Conservation (phyloP, 2,797 vertebrate species). For the Synanceia verrucosa region DNA sequence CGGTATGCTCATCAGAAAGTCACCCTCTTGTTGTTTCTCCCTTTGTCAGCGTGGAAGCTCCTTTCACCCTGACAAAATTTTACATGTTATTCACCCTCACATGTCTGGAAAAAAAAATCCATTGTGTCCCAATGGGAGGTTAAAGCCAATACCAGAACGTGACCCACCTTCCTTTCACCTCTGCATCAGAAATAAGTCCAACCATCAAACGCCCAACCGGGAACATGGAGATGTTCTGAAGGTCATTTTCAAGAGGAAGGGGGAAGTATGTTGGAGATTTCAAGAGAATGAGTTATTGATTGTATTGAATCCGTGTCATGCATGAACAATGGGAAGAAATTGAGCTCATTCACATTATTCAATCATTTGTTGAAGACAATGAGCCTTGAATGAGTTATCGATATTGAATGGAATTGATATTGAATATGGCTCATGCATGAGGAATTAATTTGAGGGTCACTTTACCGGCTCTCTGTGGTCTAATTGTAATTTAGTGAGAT, state of each 20-base stretch:
- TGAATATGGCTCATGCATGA: conserved; percentile 49
- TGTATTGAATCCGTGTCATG: conserved; percentile 48
- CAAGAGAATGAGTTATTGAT: conserved; percentile 59
- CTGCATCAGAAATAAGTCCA: not conserved
- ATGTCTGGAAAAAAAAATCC: not conserved
- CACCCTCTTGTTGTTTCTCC: not conserved
- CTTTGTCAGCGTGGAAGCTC: too few relatives aligned
- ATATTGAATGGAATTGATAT: conserved; percentile 50
- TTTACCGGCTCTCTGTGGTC: not conserved
- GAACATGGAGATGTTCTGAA: conserved; percentile 24
- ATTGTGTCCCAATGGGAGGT: not conserved
- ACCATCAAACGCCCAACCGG: not conserved
- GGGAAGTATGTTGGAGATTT: conserved; percentile 7
- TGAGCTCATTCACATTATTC: conserved; percentile 43
- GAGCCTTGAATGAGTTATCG: conserved; percentile 54
- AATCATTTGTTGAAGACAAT: conserved; percentile 39
- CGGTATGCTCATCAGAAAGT: not conserved
- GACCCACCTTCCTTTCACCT: not conserved
- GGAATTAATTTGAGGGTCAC: conserved; percentile 30
- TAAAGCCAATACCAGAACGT: not conserved
- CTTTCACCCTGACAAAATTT: not conserved
- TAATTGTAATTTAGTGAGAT: conserved; percentile 23
- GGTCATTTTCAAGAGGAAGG: conserved; percentile 35
- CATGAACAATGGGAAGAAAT: conserved; percentile 49
- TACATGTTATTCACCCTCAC: not conserved